Evolutionary conservation across 2,888 invertebrate genomes (phyloP), one percentile per base, ranked within the genome.

Genomic region (Dichetophora obliterata): DNA sequence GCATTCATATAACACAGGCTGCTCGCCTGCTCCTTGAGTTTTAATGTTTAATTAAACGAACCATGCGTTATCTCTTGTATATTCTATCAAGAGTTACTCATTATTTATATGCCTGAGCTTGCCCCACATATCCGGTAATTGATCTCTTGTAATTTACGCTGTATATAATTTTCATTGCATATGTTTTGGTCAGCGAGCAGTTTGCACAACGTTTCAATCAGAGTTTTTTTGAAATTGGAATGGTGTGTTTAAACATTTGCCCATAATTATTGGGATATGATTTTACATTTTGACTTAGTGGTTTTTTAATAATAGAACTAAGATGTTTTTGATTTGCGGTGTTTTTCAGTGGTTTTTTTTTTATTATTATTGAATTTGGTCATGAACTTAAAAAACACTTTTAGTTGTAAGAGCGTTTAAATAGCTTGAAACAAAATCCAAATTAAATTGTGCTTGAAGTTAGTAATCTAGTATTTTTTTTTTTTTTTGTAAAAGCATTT

Each of bases 181-280:
- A 50, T 16, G 50, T 68, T 68, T 63, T 24, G 57, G 57, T 59
- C 4, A 19, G 14, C 54, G 57, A 22, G 24, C 54, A 57, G 71
- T 54, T 57, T 71, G 24, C 54, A 70, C 70, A 22, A 50, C 52
- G 54, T 57, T 16, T 57, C 57, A 71, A 71, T 71, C 57, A 57
- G 22, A 19, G 57, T 11, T 70, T 27, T n/a, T 22, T 0, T 9
- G 22, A 0, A 27, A 9, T 9, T 59, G 57, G 57, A 27, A 27
- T 27, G 6, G 54, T 43, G 43, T 43, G 43, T 43, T 43, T 43
- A 11, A 43, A 43, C 43, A 43, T 43, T 11, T 43, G 43, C 43
- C 43, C 43, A 43, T 43, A 43, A 43, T 43, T 43, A 43, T 43
- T 43, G 43, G 14, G 43, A 43, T 43, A 43, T 11, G 43, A 14